Conservation (phyloP, 2,888 invertebrate species). For the Noctua pronuba region DNA sequence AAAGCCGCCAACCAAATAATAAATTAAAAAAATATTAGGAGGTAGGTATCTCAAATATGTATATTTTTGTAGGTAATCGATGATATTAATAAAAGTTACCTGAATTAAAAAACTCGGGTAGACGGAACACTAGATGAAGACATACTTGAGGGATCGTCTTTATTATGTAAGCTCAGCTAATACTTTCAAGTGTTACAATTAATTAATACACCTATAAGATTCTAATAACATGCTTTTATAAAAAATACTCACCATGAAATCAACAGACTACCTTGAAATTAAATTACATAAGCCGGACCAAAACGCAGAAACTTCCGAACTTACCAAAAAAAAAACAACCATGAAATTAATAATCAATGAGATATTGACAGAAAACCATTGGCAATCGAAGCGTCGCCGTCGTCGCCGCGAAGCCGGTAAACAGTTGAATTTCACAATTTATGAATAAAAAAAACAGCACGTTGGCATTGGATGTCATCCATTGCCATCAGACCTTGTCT, state of each 20-base stretch:
- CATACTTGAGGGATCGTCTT: neutral
- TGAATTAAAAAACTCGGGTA: neutral
- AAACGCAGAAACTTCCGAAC: conserved; percentile 15
- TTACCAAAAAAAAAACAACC: conserved; percentile 31
- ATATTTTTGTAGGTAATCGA: neutral
- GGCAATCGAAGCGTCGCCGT: conserved; percentile 32
- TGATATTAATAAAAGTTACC: too few species aligned
- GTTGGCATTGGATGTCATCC: conserved; percentile 58
- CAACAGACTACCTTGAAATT: conserved; percentile 9
- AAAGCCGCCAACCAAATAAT: neutral
- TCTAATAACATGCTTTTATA: conserved; percentile 1
- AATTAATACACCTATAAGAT: neutral
- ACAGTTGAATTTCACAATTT: conserved; percentile 58
- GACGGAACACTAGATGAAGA: neutral
- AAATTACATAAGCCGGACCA: conserved; percentile 17
- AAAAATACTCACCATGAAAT: neutral
- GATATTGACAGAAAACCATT: conserved; percentile 44
- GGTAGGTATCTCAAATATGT: neutral
- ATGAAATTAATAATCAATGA: conserved; percentile 50
- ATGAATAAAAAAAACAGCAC: conserved; percentile 33
- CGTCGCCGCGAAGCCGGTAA: conserved; percentile 16
- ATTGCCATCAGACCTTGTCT: conserved; percentile 64
- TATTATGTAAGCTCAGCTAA: neutral
- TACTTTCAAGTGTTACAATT: neutral
- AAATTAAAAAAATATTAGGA: neutral